phyloP scores from a whole-genome alignment of 2,888 invertebrate species.

The Halictus ligatus region DNA sequence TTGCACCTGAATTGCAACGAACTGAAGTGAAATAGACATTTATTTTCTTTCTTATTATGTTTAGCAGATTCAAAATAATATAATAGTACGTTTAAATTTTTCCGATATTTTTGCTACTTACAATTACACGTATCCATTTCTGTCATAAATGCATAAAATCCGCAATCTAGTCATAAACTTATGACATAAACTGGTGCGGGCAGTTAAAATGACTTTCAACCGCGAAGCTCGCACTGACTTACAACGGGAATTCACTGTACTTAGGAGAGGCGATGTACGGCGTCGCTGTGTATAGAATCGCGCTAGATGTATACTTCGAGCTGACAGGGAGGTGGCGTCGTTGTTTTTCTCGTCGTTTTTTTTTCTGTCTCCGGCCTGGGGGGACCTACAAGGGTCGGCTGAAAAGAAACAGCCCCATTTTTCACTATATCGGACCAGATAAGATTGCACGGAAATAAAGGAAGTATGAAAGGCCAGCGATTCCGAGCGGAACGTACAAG shows the following conservation, averaged over 20 bases:
- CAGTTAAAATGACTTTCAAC: too few species aligned
- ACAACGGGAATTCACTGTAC: neutral
- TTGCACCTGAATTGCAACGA: too few species aligned
- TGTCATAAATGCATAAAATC: too few species aligned
- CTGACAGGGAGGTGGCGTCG: neutral
- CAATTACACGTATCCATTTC: too few species aligned
- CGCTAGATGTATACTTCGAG: neutral
- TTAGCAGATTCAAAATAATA: too few species aligned
- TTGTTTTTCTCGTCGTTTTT: slow-evolving; percentile 6
- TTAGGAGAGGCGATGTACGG: neutral
- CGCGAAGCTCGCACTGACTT: too few species aligned
- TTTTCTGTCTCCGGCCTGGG: neutral
- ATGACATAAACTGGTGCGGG: too few species aligned
- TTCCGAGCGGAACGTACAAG: slow-evolving; percentile 22
- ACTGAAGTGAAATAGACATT: too few species aligned
- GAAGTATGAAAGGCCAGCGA: slow-evolving; percentile 33
- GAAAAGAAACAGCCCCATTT: slow-evolving; percentile 32
- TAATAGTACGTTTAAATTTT: too few species aligned
- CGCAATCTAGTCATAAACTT: too few species aligned
- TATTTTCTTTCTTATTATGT: too few species aligned
- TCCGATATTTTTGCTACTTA: too few species aligned
- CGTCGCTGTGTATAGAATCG: slow-evolving; percentile 24
- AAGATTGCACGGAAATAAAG: slow-evolving; percentile 44
- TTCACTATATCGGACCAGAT: slow-evolving; percentile 46
- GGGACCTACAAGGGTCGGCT: slow-evolving; percentile 27